Conservation (phyloP, 2,797 vertebrate species). For the Sandelia bainsii region DNA sequence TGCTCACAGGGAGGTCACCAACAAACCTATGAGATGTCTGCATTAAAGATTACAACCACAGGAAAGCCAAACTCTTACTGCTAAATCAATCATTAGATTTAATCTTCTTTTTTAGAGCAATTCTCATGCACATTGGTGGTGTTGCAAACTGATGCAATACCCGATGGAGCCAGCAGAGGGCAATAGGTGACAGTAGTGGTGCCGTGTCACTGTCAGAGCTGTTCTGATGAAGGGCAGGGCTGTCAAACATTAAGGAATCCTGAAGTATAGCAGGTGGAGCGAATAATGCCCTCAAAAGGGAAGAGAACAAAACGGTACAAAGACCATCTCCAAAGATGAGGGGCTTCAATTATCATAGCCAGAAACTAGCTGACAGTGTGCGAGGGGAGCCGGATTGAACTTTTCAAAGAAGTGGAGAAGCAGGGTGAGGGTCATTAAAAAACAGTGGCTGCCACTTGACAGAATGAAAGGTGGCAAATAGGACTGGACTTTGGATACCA, state of each 20-base stretch:
- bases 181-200: slow-evolving; percentile 66
- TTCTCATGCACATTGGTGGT: background rate
- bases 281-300: slow-evolving; percentile 61
- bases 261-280: slow-evolving; percentile 65
- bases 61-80: slow-evolving; percentile 55
- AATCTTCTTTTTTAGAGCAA: slow-evolving; percentile 41
- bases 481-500: slow-evolving; percentile 30
- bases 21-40: slow-evolving; percentile 31
- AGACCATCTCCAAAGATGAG: slow-evolving; percentile 70
- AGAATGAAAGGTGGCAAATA: slow-evolving; percentile 54
- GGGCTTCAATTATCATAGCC: slow-evolving; percentile 77
- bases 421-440: slow-evolving; percentile 69
- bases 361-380: slow-evolving; percentile 43
- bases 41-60: slow-evolving; percentile 48
- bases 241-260: slow-evolving; percentile 47
- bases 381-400: slow-evolving; percentile 57
- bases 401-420: slow-evolving; percentile 59
- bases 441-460: slow-evolving; percentile 48
- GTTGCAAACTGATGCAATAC: slow-evolving; percentile 6
- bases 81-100: slow-evolving; percentile 56
- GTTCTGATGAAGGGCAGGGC: slow-evolving; percentile 53
- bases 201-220: background rate
- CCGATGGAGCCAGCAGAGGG: slow-evolving; percentile 60
- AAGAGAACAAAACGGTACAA: slow-evolving; percentile 70
- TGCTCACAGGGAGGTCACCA: background rate